A percentile compares a stretch with the other conserved stretches of the same genome.
These are phyloP conservation scores for Drosophila paramelanica DNA, from an alignment of 2,888 invertebrate genomes.

Conservation along the genomic window DNA sequence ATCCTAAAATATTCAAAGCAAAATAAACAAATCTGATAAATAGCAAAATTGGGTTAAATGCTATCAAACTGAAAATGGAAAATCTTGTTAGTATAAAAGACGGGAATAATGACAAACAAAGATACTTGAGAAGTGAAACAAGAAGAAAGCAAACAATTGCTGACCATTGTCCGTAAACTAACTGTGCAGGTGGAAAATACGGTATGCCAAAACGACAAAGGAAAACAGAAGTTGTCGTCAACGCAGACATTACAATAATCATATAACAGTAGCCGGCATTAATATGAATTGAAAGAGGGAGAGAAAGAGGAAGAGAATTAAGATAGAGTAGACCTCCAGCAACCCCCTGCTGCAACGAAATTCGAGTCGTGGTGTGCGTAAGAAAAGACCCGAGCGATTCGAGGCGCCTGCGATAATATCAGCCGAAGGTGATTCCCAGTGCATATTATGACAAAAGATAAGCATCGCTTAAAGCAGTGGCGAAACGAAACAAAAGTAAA, in stretches of 20 bases:
- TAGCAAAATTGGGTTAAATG: constrained; percentile 1
- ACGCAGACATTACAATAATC: constrained; percentile 50
- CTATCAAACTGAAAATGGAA: constrained; percentile 9
- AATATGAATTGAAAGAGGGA: constrained; percentile 14
- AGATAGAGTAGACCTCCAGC: constrained; percentile 26
- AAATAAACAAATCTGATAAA: constrained; percentile 13
- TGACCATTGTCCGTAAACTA: constrained; percentile 64
- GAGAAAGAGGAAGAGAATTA: background rate
- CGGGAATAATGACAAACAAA: constrained; percentile 1
- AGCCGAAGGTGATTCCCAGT: constrained; percentile 77
- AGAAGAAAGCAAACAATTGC: constrained; percentile 61
- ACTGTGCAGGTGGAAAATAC: constrained; percentile 33
- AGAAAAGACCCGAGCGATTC: constrained; percentile 45
- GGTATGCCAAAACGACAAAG: constrained; percentile 10
- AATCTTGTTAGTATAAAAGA: constrained; percentile 27
- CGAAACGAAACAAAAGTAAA: constrained; percentile 29
- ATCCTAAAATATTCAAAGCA: constrained; percentile 14
- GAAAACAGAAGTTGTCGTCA: constrained; percentile 49
- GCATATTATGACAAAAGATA: constrained; percentile 82
- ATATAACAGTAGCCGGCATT: constrained; percentile 55
- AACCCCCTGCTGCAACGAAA: constrained; percentile 17
- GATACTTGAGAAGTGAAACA: constrained; percentile 12
- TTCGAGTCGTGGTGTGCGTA: too few species aligned
- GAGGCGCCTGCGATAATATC: constrained; percentile 71
- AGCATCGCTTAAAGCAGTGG: constrained; percentile 70